A percentile compares a stretch with the other conserved stretches of the same genome.
phyloP scores from a whole-genome alignment of 2,797 vertebrate species.

The Phalanger gymnotis region DNA sequence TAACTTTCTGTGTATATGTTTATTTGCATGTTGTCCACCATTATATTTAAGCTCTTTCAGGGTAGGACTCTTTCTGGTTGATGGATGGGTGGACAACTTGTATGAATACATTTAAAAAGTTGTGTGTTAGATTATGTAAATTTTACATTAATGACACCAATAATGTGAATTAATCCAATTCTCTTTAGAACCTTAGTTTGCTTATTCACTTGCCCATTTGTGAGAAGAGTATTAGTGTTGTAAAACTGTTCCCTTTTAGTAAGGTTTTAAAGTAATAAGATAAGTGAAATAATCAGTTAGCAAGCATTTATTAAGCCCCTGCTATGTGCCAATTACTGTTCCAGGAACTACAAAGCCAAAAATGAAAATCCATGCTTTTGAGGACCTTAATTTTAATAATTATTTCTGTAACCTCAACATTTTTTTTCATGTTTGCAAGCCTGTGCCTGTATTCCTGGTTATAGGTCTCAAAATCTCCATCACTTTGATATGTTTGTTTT shows the following conservation, averaged over 20 bases:
- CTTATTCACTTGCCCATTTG: conserved; percentile 37
- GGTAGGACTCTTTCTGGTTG: not conserved
- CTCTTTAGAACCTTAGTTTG: conserved; percentile 4
- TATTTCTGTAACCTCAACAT: conserved; percentile 12
- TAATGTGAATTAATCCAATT: conserved; percentile 33
- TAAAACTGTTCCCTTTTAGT: not conserved
- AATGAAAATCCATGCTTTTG: not conserved
- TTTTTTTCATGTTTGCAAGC: not conserved
- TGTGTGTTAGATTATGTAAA: conserved; percentile 10
- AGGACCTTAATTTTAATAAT: conserved; percentile 4
- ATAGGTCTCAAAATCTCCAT: conserved; percentile 60
- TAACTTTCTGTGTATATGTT: not conserved
- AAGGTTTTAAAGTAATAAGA: conserved; percentile 32
- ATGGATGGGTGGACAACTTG: conserved; percentile 54
- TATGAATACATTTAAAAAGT: conserved; percentile 30
- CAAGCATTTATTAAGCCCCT: not conserved
- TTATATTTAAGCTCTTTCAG: not conserved
- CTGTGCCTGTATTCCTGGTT: conserved; percentile 17
- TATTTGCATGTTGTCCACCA: not conserved
- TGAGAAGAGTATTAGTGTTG: not conserved
- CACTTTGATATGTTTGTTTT: conserved; percentile 46
- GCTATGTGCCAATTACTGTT: not conserved
- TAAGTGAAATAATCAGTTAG: conserved; percentile 24
- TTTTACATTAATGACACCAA: not conserved
- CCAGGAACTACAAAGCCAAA: conserved; percentile 33